Conservation (phyloP, 2,797 vertebrate species). For the Ctenosaura bakeri region DNA sequence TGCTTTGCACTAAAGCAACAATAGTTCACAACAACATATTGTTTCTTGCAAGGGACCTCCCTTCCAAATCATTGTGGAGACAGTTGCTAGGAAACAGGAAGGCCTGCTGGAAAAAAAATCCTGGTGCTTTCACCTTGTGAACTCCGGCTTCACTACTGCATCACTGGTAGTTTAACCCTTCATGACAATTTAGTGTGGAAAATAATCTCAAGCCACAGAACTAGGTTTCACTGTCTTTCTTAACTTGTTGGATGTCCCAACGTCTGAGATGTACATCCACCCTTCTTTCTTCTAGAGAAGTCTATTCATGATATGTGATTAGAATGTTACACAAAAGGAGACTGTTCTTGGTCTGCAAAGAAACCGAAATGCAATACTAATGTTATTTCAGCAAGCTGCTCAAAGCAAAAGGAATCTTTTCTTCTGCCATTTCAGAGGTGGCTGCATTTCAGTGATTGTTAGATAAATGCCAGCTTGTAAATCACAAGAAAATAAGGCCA, state of each 20-base stretch:
- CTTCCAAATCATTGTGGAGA: background rate
- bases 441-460: background rate
- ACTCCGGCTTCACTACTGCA: background rate
- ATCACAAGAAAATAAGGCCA: background rate
- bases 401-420: conserved; percentile 16
- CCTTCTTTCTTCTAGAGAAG: too few species aligned
- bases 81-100: background rate
- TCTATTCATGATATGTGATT: background rate
- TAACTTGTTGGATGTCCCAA: background rate
- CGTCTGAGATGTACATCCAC: background rate
- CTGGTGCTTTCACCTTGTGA: background rate
- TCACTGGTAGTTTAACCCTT: background rate
- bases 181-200: background rate
- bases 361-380: background rate
- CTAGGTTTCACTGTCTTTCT: background rate
- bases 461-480: background rate
- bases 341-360: background rate
- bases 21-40: background rate
- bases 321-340: conserved; percentile 9
- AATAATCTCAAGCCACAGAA: background rate
- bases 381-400: background rate
- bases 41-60: background rate
- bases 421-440: background rate
- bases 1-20: background rate
- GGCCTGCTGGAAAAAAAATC: background rate